phyloP scores from a whole-genome alignment of 2,113 vertebrate genomes.

The Malurus elegans region DNA sequence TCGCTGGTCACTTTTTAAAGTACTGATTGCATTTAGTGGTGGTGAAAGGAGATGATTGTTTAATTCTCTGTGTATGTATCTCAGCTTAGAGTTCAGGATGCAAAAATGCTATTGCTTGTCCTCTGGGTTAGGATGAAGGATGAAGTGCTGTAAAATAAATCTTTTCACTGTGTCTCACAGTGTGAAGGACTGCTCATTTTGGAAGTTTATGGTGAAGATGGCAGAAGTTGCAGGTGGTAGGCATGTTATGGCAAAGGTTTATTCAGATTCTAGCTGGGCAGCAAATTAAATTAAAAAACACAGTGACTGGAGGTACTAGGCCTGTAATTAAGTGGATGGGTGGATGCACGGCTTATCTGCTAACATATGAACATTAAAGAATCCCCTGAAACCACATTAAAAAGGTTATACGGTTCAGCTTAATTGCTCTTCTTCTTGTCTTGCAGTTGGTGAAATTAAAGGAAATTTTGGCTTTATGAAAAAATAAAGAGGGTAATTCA shows the following conservation, averaged over 20 bases:
- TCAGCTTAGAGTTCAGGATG: neutral
- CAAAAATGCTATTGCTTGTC: neutral
- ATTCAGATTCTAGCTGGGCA: conserved; percentile 21
- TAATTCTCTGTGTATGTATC: neutral
- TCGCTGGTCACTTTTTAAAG: neutral
- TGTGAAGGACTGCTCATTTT: neutral
- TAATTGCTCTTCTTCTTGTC: conserved; percentile 43
- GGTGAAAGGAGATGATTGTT: neutral
- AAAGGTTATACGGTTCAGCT: neutral
- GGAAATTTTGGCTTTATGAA: neutral
- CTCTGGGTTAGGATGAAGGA: neutral
- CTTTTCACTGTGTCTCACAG: neutral
- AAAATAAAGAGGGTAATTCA: neutral
- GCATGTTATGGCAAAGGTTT: conserved; percentile 21
- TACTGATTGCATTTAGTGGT: accelerated
- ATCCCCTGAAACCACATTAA: conserved; percentile 51
- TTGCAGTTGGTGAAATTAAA: conserved; percentile 39
- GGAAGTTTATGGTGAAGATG: neutral
- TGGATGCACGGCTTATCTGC: conserved; percentile 54
- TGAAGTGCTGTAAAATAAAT: neutral
- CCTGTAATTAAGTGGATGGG: conserved; percentile 53
- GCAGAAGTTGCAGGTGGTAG: neutral
- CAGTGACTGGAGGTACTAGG: conserved; percentile 2
- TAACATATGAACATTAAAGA: conserved; percentile 22
- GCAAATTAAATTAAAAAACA: conserved; percentile 41